phyloP scores from a whole-genome alignment of 2,797 vertebrate genomes.

The Anas georgica region DNA sequence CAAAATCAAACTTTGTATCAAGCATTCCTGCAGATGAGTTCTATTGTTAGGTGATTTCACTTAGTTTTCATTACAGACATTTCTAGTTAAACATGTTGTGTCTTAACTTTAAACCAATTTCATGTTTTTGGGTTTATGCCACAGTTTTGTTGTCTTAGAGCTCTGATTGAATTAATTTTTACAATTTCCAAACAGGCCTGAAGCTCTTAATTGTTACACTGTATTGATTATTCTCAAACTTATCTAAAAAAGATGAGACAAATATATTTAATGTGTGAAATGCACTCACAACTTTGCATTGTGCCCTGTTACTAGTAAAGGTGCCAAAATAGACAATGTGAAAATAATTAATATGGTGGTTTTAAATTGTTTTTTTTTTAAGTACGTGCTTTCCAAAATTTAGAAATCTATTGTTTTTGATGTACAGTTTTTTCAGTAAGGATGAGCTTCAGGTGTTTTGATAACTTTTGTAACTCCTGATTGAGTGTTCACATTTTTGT shows the following conservation, averaged over 20 bases:
- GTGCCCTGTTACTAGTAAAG: neutral
- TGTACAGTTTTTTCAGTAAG: neutral
- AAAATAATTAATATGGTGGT: neutral
- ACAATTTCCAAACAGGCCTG: neutral
- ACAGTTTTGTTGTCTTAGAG: neutral
- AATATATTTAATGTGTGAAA: neutral
- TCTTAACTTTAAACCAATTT: neutral
- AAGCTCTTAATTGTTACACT: neutral
- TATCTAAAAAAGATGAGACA: neutral
- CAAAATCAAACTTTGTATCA: neutral
- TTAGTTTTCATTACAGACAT: neutral
- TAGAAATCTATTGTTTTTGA: neutral
- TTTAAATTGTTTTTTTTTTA: neutral
- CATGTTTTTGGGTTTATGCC: neutral
- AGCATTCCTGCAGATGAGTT: neutral
- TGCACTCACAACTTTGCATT: neutral
- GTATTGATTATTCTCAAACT: neutral
- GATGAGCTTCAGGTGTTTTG: neutral
- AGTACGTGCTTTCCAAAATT: neutral
- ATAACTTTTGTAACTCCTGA: neutral
- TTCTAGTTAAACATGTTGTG: neutral
- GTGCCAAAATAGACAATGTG: neutral
- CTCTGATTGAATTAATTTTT: neutral
- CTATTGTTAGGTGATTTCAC: neutral
- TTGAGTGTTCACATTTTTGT: neutral